Conservation (phyloP, 2,113 vertebrate genomes). For the Tor tambroides region DNA sequence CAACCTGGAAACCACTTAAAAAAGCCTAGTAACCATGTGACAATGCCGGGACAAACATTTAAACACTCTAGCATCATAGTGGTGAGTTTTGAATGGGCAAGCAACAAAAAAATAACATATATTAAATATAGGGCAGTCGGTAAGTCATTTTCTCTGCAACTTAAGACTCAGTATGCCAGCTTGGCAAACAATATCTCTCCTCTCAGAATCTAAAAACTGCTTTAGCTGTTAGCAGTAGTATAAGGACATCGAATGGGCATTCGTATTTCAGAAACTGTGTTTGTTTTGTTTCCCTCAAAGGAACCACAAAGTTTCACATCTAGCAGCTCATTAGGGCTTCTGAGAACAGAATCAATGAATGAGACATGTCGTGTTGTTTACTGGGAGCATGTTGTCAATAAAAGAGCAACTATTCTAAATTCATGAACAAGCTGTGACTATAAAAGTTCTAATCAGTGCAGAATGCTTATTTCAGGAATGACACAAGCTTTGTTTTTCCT, state of each 20-base stretch:
- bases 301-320: conserved; percentile 55
- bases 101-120: neutral
- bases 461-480: neutral
- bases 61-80: neutral
- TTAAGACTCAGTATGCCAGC: neutral
- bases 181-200: neutral
- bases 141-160: neutral
- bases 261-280: neutral
- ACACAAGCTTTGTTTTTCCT: neutral
- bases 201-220: neutral
- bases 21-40: neutral
- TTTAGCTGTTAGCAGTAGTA: neutral
- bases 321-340: neutral
- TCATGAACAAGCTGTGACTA: conserved; percentile 21
- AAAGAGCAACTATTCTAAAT: neutral
- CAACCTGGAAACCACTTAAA: neutral
- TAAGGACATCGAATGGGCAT: neutral
- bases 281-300: neutral
- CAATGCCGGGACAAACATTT: neutral
- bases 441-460: neutral
- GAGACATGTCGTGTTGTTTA: conserved; percentile 32
- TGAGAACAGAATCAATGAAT: conserved; percentile 13
- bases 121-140: neutral
- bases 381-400: conserved; percentile 7
- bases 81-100: neutral